Percentiles rank a stretch among this genome's conserved stretches.
Conservation (phyloP, 2,113 vertebrate species). For the Triplophysa rosa region DNA sequence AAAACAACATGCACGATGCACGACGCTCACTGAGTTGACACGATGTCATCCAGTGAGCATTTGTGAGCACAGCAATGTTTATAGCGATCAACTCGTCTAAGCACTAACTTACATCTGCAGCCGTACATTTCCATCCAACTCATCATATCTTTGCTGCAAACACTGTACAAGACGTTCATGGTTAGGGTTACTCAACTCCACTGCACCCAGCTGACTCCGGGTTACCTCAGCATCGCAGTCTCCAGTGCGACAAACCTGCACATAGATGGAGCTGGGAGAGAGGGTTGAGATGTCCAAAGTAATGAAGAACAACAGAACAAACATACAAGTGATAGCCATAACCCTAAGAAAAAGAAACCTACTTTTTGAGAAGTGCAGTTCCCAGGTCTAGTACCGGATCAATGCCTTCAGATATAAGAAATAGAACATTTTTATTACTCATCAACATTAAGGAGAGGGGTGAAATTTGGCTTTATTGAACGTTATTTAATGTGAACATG, state of each 20-base stretch:
- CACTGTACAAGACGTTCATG: conserved; percentile 81
- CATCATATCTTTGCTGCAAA: conserved; percentile 87
- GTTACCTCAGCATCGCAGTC: conserved; percentile 50
- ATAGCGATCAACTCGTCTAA: neutral
- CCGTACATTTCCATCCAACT: conserved; percentile 82
- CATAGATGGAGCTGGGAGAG: conserved; percentile 69
- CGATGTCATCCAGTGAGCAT: conserved; percentile 32
- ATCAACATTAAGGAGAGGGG: neutral
- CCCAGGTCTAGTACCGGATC: conserved; percentile 70
- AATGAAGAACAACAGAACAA: neutral
- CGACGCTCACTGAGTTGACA: neutral
- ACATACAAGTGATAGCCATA: no score
- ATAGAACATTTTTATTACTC: no score
- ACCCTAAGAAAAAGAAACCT: conserved; percentile 49
- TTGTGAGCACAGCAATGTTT: conserved; percentile 10
- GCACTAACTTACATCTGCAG: conserved; percentile 76
- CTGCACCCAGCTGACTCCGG: conserved; percentile 65
- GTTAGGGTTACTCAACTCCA: conserved; percentile 70
- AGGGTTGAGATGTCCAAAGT: neutral
- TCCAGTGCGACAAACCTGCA: conserved; percentile 64
- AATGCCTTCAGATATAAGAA: conserved; percentile 55
- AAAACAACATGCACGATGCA: neutral
- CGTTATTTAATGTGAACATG: neutral
- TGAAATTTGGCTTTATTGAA: neutral
- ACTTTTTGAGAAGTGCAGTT: conserved; percentile 70